Conservation (phyloP, 2,797 vertebrate species). For the Sebastes nivosus region DNA sequence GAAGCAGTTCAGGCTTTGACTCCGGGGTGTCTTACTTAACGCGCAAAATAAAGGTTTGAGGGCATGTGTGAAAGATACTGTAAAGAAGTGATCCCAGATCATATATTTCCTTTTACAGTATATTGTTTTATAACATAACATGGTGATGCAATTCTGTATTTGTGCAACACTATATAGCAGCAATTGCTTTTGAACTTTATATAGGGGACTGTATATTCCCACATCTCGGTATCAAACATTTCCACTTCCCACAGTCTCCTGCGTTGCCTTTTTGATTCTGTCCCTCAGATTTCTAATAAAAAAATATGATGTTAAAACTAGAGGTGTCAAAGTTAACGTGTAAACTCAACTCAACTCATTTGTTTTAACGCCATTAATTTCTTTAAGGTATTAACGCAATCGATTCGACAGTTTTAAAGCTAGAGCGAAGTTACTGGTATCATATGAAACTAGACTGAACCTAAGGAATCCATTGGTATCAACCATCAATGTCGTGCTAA, state of each 20-base stretch:
- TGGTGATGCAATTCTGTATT: background rate
- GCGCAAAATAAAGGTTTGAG: conserved; percentile 58
- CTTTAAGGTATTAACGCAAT: no score
- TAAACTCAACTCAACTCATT: no score
- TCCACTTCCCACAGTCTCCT: background rate
- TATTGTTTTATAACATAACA: conserved; percentile 23
- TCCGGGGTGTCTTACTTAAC: conserved; percentile 66
- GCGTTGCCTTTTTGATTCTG: background rate
- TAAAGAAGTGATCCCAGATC: conserved; percentile 34
- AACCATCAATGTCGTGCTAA: no score
- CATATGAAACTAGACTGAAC: no score
- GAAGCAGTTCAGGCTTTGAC: conserved; percentile 69
- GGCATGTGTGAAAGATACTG: conserved; percentile 48
- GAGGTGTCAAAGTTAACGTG: no score
- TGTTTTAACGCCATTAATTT: no score
- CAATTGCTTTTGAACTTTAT: conserved; percentile 5
- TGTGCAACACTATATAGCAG: background rate
- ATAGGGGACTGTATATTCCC: background rate
- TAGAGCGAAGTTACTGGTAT: no score
- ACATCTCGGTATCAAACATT: background rate
- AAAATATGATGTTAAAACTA: conserved; percentile 3
- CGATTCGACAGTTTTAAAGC: no score
- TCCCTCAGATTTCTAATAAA: background rate
- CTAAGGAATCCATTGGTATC: no score
- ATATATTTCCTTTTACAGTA: conserved; percentile 28